Evolutionary conservation across 2,888 invertebrate species (phyloP).

Genomic region (Microplitis manilae): DNA sequence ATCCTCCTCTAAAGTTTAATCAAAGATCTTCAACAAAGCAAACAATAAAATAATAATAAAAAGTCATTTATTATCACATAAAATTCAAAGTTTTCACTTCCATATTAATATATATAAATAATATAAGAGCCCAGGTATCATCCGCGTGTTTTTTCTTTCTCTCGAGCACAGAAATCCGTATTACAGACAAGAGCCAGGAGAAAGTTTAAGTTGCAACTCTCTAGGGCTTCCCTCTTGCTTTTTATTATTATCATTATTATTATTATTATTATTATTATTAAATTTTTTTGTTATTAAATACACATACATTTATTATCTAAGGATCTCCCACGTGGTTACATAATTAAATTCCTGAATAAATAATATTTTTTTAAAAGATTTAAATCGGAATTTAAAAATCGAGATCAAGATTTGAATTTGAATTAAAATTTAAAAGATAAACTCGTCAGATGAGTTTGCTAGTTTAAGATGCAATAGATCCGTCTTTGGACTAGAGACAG

Average conservation of each 20-base stretch:
- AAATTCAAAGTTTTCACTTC: not conserved
- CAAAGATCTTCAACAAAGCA: too few species aligned
- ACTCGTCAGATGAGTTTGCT: not conserved
- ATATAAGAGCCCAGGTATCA: not conserved
- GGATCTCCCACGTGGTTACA: not conserved
- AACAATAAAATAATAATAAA: too few species aligned
- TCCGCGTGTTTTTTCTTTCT: not conserved
- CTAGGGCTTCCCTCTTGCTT: not conserved
- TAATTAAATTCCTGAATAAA: not conserved
- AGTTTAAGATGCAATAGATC: not conserved
- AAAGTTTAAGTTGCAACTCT: not conserved
- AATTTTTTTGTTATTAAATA: not conserved
- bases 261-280: not conserved
- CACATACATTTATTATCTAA: not conserved
- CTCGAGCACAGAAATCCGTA: slow-evolving; percentile 21
- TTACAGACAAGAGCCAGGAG: not conserved
- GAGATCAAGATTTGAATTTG: not conserved
- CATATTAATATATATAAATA: not conserved
- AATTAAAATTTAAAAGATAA: not conserved
- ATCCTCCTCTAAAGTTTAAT: too few species aligned
- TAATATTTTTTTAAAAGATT: too few species aligned
- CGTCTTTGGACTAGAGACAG: not conserved
- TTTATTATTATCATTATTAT: not conserved
- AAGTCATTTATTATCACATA: too few species aligned
- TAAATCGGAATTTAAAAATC: not conserved